Evolutionary conservation across 1,140 invertebrate species (phyloP), one percentile per base, ranked within the genome.

Genomic region (Harlomillsia oculata): DNA sequence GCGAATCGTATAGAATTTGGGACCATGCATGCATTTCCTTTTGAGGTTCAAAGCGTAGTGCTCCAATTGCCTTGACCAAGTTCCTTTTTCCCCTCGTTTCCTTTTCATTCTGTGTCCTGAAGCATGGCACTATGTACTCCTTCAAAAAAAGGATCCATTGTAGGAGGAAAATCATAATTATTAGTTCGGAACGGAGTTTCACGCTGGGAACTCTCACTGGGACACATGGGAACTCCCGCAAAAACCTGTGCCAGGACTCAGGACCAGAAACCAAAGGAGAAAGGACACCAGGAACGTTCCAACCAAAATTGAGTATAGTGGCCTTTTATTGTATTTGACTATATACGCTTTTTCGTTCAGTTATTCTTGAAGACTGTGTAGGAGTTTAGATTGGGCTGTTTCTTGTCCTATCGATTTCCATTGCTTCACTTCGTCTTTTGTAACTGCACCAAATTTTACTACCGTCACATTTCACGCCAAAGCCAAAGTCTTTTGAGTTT

Each of bases 191-290:
- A 13, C n/a, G n/a, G n/a, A 48, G 45, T 32, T 48, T 23, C 45
- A 48, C 34, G 45, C 45, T 48, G 45, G 45, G 45, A 32, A 30
- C 34, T 48, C 45, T 32, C 45, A 48, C 45, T 48, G 45, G 39
- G n/a, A n/a, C n/a, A n/a, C n/a, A n/a, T n/a, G n/a, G n/a, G n/a
- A n/a, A n/a, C n/a, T n/a, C n/a, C n/a, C n/a, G n/a, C n/a, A n/a
- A n/a, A n/a, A n/a, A n/a, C n/a, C n/a, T n/a, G n/a, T n/a, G n/a
- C n/a, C n/a, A n/a, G n/a, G n/a, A n/a, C n/a, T n/a, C n/a, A n/a
- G n/a, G n/a, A n/a, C n/a, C n/a, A n/a, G n/a, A n/a, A n/a, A n/a
- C n/a, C n/a, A n/a, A n/a, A n/a, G n/a, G n/a, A n/a, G n/a, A n/a
- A n/a, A n/a, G n/a, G n/a, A n/a, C n/a, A n/a, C n/a, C n/a, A n/a